Evolutionary conservation across 1,140 invertebrate genomes (phyloP).

Genomic region (Atta cephalotes): DNA sequence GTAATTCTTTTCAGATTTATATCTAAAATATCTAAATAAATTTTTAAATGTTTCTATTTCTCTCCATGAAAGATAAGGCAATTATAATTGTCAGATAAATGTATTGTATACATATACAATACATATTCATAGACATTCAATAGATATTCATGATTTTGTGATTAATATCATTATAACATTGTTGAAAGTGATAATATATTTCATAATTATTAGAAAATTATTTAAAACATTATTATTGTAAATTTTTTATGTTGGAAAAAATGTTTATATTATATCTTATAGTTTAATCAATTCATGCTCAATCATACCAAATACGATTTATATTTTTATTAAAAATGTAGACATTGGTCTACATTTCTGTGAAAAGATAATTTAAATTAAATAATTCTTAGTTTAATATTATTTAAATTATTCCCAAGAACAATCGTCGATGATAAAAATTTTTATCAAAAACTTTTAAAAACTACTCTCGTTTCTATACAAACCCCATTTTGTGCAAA

Average conservation of each 20-base stretch:
- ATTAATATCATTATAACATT: background rate
- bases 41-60: too few species aligned
- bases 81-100: background rate
- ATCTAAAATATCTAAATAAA: too few species aligned
- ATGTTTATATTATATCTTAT: background rate
- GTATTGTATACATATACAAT: background rate
- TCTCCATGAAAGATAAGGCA: background rate
- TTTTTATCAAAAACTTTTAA: conserved; percentile 7
- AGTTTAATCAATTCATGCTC: background rate
- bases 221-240: background rate
- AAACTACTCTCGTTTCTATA: background rate
- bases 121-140: too few species aligned
- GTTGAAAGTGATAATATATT: background rate
- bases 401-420: background rate
- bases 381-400: too few species aligned
- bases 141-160: background rate
- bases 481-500: background rate
- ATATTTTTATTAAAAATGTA: conserved; percentile 3
- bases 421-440: background rate
- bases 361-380: background rate
- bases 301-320: background rate
- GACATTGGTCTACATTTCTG: background rate
- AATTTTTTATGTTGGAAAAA: background rate
- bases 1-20: too few species aligned
- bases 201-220: background rate